Base-by-base conservation (phyloP, 2,797 vertebrate species). In the Cyprinella venusta region DNA sequence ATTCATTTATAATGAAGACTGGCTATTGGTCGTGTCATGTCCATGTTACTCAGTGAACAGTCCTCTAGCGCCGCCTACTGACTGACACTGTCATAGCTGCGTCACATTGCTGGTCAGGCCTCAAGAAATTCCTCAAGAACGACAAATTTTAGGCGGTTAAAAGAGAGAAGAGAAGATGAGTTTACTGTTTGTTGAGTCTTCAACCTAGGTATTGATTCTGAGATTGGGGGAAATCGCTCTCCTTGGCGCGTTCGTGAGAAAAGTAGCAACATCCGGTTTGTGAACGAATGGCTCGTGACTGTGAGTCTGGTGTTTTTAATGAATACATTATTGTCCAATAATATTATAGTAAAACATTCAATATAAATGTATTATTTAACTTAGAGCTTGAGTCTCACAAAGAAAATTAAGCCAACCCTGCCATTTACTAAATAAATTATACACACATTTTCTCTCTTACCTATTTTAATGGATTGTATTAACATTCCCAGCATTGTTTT, bases 31-130 rank as follows among this genome's bases (percentile, higher is more conserved):
- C 13, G 4, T 59, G 21, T n/a, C 13, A 4, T 59, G 15, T n/a
- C 21, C 8, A 19, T 19, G 24, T 30, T 9, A 67, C 36, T 18
- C 10, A 12, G 7, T 72, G 21, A 40, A 78, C 42, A 45, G 93
- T 91, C 86, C 89, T 89, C 89, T 91, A 93, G 90, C 92, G 93
- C 86, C 93, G 91, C 91, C 93, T 93, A 90, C 88, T 93, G 94
- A 90, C 84, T 0, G 2, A 0, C 24, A 50, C 30, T 24, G 18
- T 64, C 21, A 75, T 26, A 38, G 8, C 71, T 42, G 59, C 10
- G 1, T 5, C 42, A n/a, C 68, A 26, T 30, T 18, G n/a, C 4
- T 71, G 69, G 8, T 33, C 18, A 72, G 33, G 2, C 15, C 30
- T 67, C 21, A 48, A 19, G 16, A 38, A 68, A 36, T 38, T n/a